Percentiles rank a stretch among this genome's conserved stretches.
phyloP scores from a whole-genome alignment of 2,797 vertebrate species.

The Ctenosaura bakeri region DNA sequence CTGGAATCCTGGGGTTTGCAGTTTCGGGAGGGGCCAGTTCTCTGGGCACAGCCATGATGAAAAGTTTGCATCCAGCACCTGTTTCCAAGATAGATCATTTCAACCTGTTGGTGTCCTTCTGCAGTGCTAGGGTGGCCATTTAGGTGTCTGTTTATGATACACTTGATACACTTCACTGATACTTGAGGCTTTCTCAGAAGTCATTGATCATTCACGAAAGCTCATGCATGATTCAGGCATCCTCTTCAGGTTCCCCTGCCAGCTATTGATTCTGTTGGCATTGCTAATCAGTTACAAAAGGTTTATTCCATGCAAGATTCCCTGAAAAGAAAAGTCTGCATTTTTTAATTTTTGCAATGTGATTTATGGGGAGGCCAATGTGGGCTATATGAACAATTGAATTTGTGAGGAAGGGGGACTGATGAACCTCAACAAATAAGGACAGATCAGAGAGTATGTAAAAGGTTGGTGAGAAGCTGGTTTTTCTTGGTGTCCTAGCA shows the following conservation, averaged over 20 bases:
- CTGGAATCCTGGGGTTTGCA: too few species aligned
- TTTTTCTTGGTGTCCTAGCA: not conserved
- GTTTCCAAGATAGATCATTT: constrained; percentile 45
- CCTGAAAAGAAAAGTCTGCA: constrained; percentile 52
- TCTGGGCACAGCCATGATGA: not conserved
- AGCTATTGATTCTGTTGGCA: constrained; percentile 81
- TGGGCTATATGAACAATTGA: constrained; percentile 76
- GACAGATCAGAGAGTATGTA: constrained; percentile 66
- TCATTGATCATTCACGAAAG: constrained; percentile 74
- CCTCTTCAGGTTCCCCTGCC: constrained; percentile 74
- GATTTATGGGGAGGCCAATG: constrained; percentile 78
- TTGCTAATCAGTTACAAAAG: constrained; percentile 84
- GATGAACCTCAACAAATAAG: constrained; percentile 75
- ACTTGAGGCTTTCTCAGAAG: constrained; percentile 68
- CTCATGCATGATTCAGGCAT: constrained; percentile 76
- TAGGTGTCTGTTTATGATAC: constrained; percentile 68
- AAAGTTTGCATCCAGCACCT: not conserved
- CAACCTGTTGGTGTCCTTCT: constrained; percentile 38
- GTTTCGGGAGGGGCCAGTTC: too few species aligned
- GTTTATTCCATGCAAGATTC: constrained; percentile 78
- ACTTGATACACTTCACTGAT: constrained; percentile 75
- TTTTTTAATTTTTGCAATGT: constrained; percentile 78
- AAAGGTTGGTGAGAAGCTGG: constrained; percentile 40
- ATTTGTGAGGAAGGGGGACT: constrained; percentile 51
- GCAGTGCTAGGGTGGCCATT: constrained; percentile 68